A percentile compares a stretch with the other conserved stretches of the same genome.
These are phyloP conservation scores for Salvator merianae DNA, from an alignment of 2,113 vertebrate genomes.

Conservation along the genomic window DNA sequence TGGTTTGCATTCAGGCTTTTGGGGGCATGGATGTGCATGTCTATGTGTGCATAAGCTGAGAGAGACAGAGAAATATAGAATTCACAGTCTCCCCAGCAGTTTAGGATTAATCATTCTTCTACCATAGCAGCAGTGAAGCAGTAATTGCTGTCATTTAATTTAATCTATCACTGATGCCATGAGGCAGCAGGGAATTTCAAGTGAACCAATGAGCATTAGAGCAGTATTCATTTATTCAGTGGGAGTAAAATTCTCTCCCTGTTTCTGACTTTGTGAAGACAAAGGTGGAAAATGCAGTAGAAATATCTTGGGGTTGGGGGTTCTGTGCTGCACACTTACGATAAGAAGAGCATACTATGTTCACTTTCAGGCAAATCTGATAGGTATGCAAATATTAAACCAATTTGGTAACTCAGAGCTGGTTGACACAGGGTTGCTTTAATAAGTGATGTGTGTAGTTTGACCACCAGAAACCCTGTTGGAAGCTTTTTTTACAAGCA, in stretches of 20 bases:
- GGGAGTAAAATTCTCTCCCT: conserved; percentile 34
- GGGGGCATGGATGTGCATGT: too few relatives aligned
- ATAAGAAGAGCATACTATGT: neutral
- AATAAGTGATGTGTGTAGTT: neutral
- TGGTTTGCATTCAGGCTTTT: conserved; percentile 45
- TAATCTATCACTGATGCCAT: conserved; percentile 62
- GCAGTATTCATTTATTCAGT: conserved; percentile 42
- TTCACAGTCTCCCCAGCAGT: conserved; percentile 55
- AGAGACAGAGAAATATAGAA: conserved; percentile 3
- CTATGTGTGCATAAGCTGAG: neutral
- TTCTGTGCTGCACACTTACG: neutral
- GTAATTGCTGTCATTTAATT: conserved; percentile 67
- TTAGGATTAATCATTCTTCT: conserved; percentile 69
- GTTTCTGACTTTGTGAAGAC: conserved; percentile 34
- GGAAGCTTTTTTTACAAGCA: neutral
- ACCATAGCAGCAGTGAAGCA: conserved; percentile 59
- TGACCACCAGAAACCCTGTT: neutral
- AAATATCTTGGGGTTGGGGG: neutral
- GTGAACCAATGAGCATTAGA: conserved; percentile 48
- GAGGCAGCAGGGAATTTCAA: conserved; percentile 58
- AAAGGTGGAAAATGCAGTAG: neutral
- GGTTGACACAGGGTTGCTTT: neutral
- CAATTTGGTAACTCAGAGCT: neutral
- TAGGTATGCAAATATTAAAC: neutral
- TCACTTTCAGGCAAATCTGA: neutral